Base-by-base conservation (phyloP, 2,888 invertebrate species). In the Cristatella mucedo region DNA sequence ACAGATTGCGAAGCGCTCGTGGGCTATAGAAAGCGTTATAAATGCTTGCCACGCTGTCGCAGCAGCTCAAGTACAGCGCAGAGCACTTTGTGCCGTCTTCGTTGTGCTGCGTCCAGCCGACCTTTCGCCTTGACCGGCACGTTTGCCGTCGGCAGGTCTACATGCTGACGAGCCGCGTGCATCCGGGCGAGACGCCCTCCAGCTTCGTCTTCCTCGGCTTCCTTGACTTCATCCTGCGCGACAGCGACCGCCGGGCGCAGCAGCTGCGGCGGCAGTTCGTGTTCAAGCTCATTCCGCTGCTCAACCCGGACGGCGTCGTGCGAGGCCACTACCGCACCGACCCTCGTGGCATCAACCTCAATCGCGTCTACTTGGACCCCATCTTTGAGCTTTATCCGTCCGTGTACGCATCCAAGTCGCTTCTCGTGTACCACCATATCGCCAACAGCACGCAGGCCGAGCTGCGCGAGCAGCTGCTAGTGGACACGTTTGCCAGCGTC, bases 161-260 rank as follows among this genome's bases (percentile, higher is more conserved):
- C 51, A 79, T 86, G 61, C 68, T 87, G 53, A 84, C 82, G 43
- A 84, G 85, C 3, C 72, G 87, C 44, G 86, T 87, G 38, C 87
- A 87, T 66, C 86, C 86, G 11, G 86, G 86, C 2, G 87, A 87
- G 67, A 85, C 85, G 0, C 86, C 85, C 1, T 81, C 83, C 1
- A 83, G 81, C 64, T 83, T 81, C 67, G 85, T 86, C 11, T 77
- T 86, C 63, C 84, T 85, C 62, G 87, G 87, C 1, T 77, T 86
- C 53, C 68, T 87, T 5, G 79, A 82, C 57, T 75, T 83, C 32
- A 68, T 87, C 30, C 63, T 86, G 15, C 50, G 57, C 29, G 73
- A 76, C 21, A 76, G 77, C 43, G 85, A 86, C 61, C 74, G 77
- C 1, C 73, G 81, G 41, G 83, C 83, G 16, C 70, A 74, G 38